Percentiles rank a stretch among this genome's conserved stretches.
These are phyloP conservation scores for Neodontobutis hainanensis DNA, from an alignment of 2,113 vertebrate genomes.

Conservation along the genomic window DNA sequence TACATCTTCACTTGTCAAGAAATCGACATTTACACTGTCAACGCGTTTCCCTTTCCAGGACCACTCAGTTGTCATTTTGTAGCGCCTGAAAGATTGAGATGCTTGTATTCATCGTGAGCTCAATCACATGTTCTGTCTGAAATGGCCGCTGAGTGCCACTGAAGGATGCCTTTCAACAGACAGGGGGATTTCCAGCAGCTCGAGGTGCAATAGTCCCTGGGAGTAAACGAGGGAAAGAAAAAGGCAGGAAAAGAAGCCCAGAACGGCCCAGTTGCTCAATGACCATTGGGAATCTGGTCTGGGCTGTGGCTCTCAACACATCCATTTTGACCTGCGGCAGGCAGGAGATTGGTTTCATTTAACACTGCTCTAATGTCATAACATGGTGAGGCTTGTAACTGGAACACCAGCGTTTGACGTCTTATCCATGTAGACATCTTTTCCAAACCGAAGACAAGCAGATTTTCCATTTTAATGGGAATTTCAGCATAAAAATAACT, in stretches of 20 bases:
- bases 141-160: conserved; percentile 65
- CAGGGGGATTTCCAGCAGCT: conserved; percentile 64
- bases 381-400: conserved; percentile 49
- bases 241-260: conserved; percentile 44
- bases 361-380: conserved; percentile 56
- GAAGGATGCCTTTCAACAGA: conserved; percentile 68
- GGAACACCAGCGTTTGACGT: conserved; percentile 44
- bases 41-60: conserved; percentile 59
- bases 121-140: conserved; percentile 61
- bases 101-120: conserved; percentile 50
- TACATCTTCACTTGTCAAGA: conserved; percentile 27
- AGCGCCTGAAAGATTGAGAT: conserved; percentile 61
- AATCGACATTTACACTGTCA: conserved; percentile 59
- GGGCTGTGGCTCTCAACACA: conserved; percentile 59
- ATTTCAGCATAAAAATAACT: conserved; percentile 56
- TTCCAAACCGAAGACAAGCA: not conserved
- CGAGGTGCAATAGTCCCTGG: conserved; percentile 58
- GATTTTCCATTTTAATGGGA: not conserved
- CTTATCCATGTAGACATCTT: conserved; percentile 52
- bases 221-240: conserved; percentile 48
- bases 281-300: conserved; percentile 59
- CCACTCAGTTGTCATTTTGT: conserved; percentile 52
- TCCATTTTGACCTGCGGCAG: conserved; percentile 63
- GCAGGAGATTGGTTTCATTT: conserved; percentile 56
- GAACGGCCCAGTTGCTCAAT: conserved; percentile 46